Evolutionary conservation across 2,888 invertebrate species (phyloP), one percentile per base, ranked within the genome.

Genomic region (Amiota communis): DNA sequence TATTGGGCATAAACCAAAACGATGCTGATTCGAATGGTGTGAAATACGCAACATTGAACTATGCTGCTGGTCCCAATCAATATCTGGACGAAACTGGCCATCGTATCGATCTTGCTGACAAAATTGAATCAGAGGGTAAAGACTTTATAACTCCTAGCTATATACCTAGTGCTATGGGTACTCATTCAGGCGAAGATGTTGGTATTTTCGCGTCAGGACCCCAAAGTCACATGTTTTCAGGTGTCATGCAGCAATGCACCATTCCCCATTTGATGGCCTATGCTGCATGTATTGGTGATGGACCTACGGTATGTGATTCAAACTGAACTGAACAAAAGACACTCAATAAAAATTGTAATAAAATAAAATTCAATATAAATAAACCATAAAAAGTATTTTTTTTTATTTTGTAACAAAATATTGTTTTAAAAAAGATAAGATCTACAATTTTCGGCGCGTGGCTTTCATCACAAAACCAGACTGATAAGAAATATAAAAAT

Each of bases 161-260:
- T 13, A 86, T 87, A 15, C 76, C 77, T 10, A 81, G 78, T 8
- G 48, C 82, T 0, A 89, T 91, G 49, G 95, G 94, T 83, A 94
- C 94, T 0, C 95, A 95, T 80, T 94, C 93, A 0, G 94, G 94
- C 0, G 95, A 96, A 78, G 96, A 96, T 87, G 95, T 96, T 1
- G 93, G 92, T 0, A 92, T 96, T 0, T 95, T 93, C 87, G 95
- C 96, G 0, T 89, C 89, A n/a, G 96, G 93, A 49, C 96, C 95
- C 0, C 94, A 94, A 92, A 90, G 95, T 0, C 95, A 96, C 85
- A 90, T 96, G 0, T 95, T 96, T 86, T 92, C 93, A 0, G 95
- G 96, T 0, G 92, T 93, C 49, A 93, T 94, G 83, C 95, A 96
- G 81, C 95, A 96, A 88, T 94, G 93, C 87, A 92, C 91, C 81